Evolutionary conservation across 2,797 vertebrate genomes (phyloP), one percentile per base, ranked within the genome.

Genomic region (Petrocephalus schoutedeni): DNA sequence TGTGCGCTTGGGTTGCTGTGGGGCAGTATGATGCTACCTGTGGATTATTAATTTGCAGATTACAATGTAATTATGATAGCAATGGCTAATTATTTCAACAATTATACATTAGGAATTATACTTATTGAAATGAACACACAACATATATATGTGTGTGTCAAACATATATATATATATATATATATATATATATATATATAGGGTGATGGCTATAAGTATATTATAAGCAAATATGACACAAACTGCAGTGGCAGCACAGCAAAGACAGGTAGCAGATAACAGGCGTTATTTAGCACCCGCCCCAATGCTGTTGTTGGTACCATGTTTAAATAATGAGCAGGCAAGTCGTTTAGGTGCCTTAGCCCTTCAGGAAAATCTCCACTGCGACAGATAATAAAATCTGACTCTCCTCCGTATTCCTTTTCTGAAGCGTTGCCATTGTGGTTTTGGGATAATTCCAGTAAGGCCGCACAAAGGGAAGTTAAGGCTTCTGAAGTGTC

Each of bases 401-500:
- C 92, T 61, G 94, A 95, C 95, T 94, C 94, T 92, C 91, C 93
- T 88, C 86, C 85, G 92, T 90, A 91, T 58, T 87, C 89, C 90
- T 90, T 95, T 96, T 97, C 96, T 97, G 96, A 97, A 97, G 96
- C 96, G 95, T 95, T 96, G 97, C 97, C 97, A 95, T 97, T 94
- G 95, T 95, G 96, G 96, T 96, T 95, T 97, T 96, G 97, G 96
- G 96, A 94, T 95, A 93, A 95, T 96, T 98, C 96, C 97, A 97
- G 96, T 93, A 94, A 95, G 74, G 93, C 95, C 94, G 95, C 95
- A 96, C 96, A 97, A 96, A 98, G 96, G 95, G 93, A 96, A 96
- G 95, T 92, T 51, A 91, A 95, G 95, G 96, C 96, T 96, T 97
- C 96, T 97, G 97, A 97, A 97, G 97, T 96, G 97, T 97, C 96